Percentiles rank a stretch among this genome's conserved stretches.
These are phyloP conservation scores for Craniophora ligustri DNA, from an alignment of 2,888 invertebrate genomes.

Conservation along the genomic window DNA sequence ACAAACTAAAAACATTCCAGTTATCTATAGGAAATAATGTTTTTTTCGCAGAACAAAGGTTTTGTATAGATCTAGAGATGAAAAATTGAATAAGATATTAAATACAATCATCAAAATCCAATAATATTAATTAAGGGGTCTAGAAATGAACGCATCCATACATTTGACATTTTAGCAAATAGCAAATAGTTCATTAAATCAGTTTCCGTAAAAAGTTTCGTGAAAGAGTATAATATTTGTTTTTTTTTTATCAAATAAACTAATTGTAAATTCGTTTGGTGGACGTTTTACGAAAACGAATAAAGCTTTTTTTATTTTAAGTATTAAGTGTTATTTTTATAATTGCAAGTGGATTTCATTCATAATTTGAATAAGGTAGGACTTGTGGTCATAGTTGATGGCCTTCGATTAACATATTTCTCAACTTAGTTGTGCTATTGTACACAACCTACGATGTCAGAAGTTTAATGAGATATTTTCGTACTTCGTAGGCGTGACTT, in stretches of 20 bases:
- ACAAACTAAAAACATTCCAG: too few species aligned
- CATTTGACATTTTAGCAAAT: too few species aligned
- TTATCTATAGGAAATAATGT: too few species aligned
- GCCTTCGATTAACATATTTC: constrained; percentile 84
- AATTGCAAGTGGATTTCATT: constrained; percentile 39
- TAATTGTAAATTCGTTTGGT: neutral
- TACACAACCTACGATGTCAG: constrained; percentile 71
- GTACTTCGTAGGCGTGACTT: constrained; percentile 72
- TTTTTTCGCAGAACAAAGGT: too few species aligned
- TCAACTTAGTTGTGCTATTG: constrained; percentile 70
- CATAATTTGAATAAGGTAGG: constrained; percentile 59
- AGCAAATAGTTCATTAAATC: too few species aligned
- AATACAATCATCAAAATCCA: too few species aligned
- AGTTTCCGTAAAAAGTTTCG: constrained; percentile 35
- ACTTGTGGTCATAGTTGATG: constrained; percentile 70
- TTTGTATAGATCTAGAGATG: too few species aligned
- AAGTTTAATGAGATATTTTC: constrained; percentile 68
- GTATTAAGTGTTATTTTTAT: neutral
- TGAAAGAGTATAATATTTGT: neutral
- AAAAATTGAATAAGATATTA: too few species aligned
- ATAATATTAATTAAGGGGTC: too few species aligned
- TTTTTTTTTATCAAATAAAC: constrained; percentile 6
- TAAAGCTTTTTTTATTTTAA: neutral
- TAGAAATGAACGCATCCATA: too few species aligned
- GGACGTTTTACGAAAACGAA: neutral